Conservation (phyloP, 2,888 invertebrate species). For the Brachyptera risi region DNA sequence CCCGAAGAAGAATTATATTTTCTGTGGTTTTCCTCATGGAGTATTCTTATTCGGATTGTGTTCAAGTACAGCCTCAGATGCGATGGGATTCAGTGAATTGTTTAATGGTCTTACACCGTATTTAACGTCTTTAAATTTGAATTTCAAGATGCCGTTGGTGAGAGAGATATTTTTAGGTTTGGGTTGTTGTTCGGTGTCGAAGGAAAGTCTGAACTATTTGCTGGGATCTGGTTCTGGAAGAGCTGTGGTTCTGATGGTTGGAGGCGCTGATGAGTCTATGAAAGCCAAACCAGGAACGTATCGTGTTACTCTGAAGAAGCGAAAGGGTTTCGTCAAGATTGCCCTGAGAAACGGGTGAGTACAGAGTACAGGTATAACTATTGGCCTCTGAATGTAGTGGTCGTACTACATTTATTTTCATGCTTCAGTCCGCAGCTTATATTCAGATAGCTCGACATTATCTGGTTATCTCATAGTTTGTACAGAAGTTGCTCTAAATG, state of each 20-base stretch:
- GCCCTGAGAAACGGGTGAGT: constrained; percentile 70
- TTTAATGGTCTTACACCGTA: constrained; percentile 56
- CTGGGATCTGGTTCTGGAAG: constrained; percentile 58
- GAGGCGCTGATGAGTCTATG: constrained; percentile 85
- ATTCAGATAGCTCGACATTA: no score
- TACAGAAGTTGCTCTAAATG: no score
- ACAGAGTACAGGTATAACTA: no score
- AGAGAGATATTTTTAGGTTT: constrained; percentile 60
- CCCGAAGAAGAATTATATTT: no score
- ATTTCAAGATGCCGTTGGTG: constrained; percentile 68
- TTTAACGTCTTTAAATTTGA: constrained; percentile 64
- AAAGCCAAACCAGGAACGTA: constrained; percentile 75
- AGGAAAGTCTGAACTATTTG: constrained; percentile 61
- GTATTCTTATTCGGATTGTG: no score
- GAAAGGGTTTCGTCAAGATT: constrained; percentile 73
- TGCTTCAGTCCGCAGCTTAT: no score
- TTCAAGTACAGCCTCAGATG: no score
- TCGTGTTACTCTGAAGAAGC: constrained; percentile 64
- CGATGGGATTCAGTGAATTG: no score
- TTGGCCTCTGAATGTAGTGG: no score
- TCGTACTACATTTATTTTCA: no score
- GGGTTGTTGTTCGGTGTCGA: constrained; percentile 57
- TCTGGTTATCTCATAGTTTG: no score
- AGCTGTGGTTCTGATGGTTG: constrained; percentile 72
- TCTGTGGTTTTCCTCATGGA: no score